Evolutionary conservation across 1,140 invertebrate genomes (phyloP).

Genomic region (Camponotus vicinus): DNA sequence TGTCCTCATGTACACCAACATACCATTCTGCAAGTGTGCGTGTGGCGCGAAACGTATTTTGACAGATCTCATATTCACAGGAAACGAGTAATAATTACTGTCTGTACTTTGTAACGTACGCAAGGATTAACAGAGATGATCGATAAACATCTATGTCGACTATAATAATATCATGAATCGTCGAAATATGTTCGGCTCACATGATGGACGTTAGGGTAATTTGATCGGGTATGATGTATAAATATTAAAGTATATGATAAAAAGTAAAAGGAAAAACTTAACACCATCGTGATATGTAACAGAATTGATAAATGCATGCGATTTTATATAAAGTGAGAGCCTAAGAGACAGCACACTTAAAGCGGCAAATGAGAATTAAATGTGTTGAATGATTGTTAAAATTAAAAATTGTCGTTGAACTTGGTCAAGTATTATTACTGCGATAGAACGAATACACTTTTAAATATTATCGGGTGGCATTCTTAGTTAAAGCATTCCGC

Average conservation of each 20-base stretch:
- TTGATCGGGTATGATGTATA: constrained; percentile 77
- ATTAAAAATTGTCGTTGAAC: constrained; percentile 82
- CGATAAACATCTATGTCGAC: constrained; percentile 6
- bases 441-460: constrained; percentile 41
- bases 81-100: neutral
- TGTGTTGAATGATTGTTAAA: constrained; percentile 82
- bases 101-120: constrained; percentile 36
- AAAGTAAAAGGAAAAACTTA: constrained; percentile 66
- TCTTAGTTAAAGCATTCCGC: constrained; percentile 43
- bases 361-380: constrained; percentile 86
- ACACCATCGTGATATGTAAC: constrained; percentile 64
- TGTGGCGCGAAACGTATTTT: constrained; percentile 82
- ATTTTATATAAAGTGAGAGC: constrained; percentile 76
- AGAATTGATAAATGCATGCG: constrained; percentile 63
- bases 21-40: constrained; percentile 86
- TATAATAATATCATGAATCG: constrained; percentile 56
- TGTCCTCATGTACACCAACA: constrained; percentile 86
- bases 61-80: constrained; percentile 65
- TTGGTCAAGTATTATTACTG: constrained; percentile 84
- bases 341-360: constrained; percentile 83
- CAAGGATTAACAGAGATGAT: constrained; percentile 35
- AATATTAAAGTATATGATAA: constrained; percentile 72
- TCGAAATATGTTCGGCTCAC: constrained; percentile 81
- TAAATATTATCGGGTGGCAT: constrained; percentile 70
- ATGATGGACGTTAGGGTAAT: constrained; percentile 73